Percentiles rank a stretch among this genome's conserved stretches.
Conservation (phyloP, 2,797 vertebrate genomes). For the Crax fasciolata region DNA sequence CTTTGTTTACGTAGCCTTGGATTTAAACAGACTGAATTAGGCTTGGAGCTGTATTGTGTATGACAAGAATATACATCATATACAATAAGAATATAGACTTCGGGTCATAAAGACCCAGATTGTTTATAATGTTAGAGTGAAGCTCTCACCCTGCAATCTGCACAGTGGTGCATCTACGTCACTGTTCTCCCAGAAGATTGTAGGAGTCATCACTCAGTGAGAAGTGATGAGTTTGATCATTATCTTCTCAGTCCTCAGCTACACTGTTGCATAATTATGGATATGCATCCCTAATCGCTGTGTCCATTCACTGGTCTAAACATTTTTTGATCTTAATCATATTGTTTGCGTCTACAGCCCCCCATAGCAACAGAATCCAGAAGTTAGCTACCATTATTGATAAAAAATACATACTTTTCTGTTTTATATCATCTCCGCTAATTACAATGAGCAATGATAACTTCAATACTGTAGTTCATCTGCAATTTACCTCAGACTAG, state of each 20-base stretch:
- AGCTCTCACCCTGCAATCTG: fast-evolving
- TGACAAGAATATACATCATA: not conserved
- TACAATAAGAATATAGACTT: fast-evolving
- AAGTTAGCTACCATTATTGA: not conserved
- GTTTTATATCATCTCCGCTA: not conserved
- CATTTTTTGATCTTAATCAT: not conserved
- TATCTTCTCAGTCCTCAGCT: fast-evolving
- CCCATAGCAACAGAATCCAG: not conserved
- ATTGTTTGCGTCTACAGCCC: not conserved
- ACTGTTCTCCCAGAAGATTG: not conserved
- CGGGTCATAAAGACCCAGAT: not conserved
- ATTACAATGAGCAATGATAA: not conserved
- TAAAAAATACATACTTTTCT: not conserved
- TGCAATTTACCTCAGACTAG: not conserved
- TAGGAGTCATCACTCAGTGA: not conserved
- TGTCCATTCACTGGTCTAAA: not conserved
- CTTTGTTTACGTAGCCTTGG: not conserved
- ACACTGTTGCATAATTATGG: fast-evolving
- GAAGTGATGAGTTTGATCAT: not conserved
- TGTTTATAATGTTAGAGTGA: not conserved
- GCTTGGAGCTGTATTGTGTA: not conserved
- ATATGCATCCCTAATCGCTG: not conserved
- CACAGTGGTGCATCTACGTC: not conserved
- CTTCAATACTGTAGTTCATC: not conserved
- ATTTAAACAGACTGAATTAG: not conserved